A percentile compares a stretch with the other conserved stretches of the same genome.
Conservation (phyloP, 1,140 invertebrate species). For the Schlechtendalia chinensis region DNA sequence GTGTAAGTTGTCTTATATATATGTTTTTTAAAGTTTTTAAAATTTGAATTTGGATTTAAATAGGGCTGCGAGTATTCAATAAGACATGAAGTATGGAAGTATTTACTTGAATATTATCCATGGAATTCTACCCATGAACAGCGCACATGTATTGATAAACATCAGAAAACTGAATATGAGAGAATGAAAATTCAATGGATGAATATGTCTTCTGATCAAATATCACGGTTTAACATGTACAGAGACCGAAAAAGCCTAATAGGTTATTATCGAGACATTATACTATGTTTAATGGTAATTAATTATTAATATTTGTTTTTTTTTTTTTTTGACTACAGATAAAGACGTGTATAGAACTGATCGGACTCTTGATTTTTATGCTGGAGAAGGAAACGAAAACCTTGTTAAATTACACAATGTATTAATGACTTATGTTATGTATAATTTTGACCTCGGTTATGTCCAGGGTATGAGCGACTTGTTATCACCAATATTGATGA, state of each 20-base stretch:
- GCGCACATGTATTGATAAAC: conserved; percentile 60
- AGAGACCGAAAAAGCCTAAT: conserved; percentile 91
- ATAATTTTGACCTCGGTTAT: conserved; percentile 97
- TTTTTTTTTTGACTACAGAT: conserved; percentile 62
- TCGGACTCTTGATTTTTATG: conserved; percentile 84
- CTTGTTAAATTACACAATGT: conserved; percentile 83
- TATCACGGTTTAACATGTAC: conserved; percentile 83
- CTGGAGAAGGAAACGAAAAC: conserved; percentile 88
- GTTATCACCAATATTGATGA: conserved; percentile 85
- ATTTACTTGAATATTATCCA: conserved; percentile 82
- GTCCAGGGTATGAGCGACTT: conserved; percentile 98
- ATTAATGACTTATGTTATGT: conserved; percentile 99
- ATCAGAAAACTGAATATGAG: conserved; percentile 81
- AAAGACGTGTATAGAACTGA: conserved; percentile 98
- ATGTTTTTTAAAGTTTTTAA: background rate
- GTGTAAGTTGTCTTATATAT: conserved; percentile 63
- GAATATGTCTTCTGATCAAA: conserved; percentile 82
- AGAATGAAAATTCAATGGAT: conserved; percentile 97
- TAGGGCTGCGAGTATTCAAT: conserved; percentile 69
- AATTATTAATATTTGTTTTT: background rate
- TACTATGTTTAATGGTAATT: background rate
- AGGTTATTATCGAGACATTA: conserved; percentile 59
- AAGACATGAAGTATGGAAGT: conserved; percentile 91
- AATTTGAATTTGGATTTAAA: conserved; percentile 21
- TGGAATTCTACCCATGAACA: conserved; percentile 78